Evolutionary conservation across 2,113 vertebrate species (phyloP).

Genomic region (Platichthys stellatus): DNA sequence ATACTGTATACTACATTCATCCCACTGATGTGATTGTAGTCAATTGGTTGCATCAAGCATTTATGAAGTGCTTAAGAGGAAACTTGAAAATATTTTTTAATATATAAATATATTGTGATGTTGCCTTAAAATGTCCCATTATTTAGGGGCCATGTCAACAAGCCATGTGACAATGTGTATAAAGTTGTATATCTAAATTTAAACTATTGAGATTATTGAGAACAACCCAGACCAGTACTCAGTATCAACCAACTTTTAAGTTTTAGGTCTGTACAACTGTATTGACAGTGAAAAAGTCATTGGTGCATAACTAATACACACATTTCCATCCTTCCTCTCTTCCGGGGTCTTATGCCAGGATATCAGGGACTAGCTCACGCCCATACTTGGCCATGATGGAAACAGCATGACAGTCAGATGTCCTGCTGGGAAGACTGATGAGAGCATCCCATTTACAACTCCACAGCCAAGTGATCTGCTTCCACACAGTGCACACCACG

Average conservation of each 20-base stretch:
- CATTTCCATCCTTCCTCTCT: constrained; percentile 48
- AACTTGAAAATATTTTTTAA: too few species aligned
- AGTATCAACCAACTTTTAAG: not conserved
- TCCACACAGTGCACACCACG: constrained; percentile 59
- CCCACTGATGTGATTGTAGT: not conserved
- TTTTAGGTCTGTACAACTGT: constrained; percentile 10
- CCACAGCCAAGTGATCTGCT: constrained; percentile 71
- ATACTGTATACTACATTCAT: not conserved
- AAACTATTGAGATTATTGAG: not conserved
- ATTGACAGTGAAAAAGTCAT: constrained; percentile 22
- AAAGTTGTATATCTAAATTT: not conserved
- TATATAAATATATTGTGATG: too few species aligned
- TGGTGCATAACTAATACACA: constrained; percentile 14
- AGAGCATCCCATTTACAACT: constrained; percentile 81
- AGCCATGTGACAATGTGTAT: not conserved
- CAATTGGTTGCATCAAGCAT: not conserved
- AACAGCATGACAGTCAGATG: constrained; percentile 79
- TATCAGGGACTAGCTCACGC: constrained; percentile 65
- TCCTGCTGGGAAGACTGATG: constrained; percentile 84
- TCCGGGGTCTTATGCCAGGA: constrained; percentile 64
- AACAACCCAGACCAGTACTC: not conserved
- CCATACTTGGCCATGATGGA: constrained; percentile 76
- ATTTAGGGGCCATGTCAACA: not conserved
- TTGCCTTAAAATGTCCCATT: not conserved
- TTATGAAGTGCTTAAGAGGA: not conserved